Percentiles rank a stretch among this genome's conserved stretches.
phyloP scores from a whole-genome alignment of 1,140 invertebrate genomes.

The Caerostris extrusa region DNA sequence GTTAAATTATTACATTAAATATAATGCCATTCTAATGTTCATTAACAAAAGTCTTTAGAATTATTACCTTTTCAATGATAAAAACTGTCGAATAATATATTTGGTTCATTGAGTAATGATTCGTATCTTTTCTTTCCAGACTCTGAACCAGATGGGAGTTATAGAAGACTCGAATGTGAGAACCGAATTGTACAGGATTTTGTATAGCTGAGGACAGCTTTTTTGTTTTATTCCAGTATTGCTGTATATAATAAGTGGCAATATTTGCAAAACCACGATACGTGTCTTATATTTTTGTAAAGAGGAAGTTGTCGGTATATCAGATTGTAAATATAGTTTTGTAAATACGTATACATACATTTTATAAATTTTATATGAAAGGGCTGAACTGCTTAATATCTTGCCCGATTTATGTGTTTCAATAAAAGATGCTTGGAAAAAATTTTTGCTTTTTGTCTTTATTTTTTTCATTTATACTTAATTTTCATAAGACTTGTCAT shows the following conservation, averaged over 20 bases:
- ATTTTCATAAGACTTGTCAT: too few relatives aligned
- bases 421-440: conserved; percentile 35
- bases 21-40: too few relatives aligned
- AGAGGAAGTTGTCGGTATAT: background rate
- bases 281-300: conserved; percentile 56
- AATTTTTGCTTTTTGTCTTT: background rate
- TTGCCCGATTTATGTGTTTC: conserved; percentile 32
- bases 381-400: conserved; percentile 32
- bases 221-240: background rate
- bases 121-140: background rate
- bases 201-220: background rate
- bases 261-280: background rate
- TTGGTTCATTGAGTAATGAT: background rate
- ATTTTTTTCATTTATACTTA: too few relatives aligned
- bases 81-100: background rate
- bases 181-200: conserved; percentile 34
- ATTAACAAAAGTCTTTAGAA: background rate
- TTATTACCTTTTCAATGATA: background rate
- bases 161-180: background rate
- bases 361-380: conserved; percentile 47
- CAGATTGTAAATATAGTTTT: conserved; percentile 63
- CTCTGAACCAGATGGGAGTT: background rate
- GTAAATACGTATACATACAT: conserved; percentile 64
- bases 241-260: background rate
- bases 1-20: too few relatives aligned